These are phyloP conservation scores for Megastigmus dorsalis DNA, from an alignment of 2,888 invertebrate species.

Conservation along the genomic window DNA sequence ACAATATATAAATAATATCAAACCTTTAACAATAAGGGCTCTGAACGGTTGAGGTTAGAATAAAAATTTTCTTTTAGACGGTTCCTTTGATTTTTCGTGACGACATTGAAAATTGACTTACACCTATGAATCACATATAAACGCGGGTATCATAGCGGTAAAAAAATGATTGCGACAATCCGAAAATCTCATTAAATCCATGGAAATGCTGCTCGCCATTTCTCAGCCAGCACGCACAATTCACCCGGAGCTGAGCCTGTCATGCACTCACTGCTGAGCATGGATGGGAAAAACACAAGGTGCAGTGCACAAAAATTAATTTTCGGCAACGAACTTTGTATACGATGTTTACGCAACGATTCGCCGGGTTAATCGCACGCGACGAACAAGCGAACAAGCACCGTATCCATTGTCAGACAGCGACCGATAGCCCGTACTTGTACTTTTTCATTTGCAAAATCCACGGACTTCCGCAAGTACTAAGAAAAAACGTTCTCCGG, in stretches of 20 bases:
- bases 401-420: too few species aligned
- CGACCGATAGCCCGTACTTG: too few species aligned
- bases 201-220: conserved; percentile 22
- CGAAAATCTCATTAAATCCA: conserved; percentile 11
- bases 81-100: not conserved
- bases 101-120: not conserved
- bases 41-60: conserved; percentile 30
- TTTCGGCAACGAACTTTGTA: too few species aligned
- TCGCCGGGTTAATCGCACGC: too few species aligned
- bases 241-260: too few species aligned
- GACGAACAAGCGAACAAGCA: too few species aligned
- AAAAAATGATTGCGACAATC: not conserved
- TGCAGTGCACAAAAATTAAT: too few species aligned
- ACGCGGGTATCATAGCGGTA: not conserved
- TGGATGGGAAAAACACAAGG: too few species aligned
- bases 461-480: too few species aligned
- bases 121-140: not conserved
- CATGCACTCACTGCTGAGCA: not conserved
- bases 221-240: conserved; percentile 1
- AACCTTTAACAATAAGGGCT: conserved; percentile 33
- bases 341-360: too few species aligned
- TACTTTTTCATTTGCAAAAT: too few species aligned
- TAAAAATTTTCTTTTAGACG: not conserved
- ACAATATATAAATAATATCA: conserved; percentile 11
- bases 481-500: too few species aligned